Conservation (phyloP, 2,113 vertebrate genomes). For the Ciconia maguari region DNA sequence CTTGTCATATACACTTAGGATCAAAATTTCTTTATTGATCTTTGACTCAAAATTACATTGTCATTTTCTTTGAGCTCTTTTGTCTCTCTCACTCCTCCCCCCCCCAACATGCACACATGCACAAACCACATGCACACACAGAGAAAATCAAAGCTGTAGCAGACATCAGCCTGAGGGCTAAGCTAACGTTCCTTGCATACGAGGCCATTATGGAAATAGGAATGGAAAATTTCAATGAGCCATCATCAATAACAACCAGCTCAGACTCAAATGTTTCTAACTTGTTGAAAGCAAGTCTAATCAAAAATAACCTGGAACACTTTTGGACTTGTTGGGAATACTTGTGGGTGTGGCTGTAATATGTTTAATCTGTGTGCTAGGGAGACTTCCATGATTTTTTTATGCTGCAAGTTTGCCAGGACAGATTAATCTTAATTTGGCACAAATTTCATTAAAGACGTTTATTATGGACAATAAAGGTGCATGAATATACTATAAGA, state of each 20-base stretch:
- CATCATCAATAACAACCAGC: neutral
- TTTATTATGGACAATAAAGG: neutral
- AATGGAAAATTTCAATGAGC: neutral
- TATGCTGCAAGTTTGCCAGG: neutral
- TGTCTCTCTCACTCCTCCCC: neutral
- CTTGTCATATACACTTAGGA: neutral
- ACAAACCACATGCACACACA: neutral
- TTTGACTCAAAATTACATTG: neutral
- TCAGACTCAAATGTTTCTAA: neutral
- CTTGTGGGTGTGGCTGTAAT: conserved; percentile 31
- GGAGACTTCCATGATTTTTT: neutral
- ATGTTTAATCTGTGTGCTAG: neutral
- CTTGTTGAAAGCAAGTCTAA: conserved; percentile 40
- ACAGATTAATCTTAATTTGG: neutral
- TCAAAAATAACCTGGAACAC: conserved; percentile 39
- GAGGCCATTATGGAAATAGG: neutral
- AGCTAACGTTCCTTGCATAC: neutral
- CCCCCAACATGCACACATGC: neutral
- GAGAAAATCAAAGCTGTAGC: neutral
- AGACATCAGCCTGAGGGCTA: neutral
- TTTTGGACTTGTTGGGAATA: conserved; percentile 48
- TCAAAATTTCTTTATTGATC: neutral
- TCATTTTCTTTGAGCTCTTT: neutral
- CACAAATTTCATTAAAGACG: neutral
- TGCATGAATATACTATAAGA: neutral